Base-by-base conservation (phyloP, 1,140 invertebrate species). In the Drosophila seguyi region DNA sequence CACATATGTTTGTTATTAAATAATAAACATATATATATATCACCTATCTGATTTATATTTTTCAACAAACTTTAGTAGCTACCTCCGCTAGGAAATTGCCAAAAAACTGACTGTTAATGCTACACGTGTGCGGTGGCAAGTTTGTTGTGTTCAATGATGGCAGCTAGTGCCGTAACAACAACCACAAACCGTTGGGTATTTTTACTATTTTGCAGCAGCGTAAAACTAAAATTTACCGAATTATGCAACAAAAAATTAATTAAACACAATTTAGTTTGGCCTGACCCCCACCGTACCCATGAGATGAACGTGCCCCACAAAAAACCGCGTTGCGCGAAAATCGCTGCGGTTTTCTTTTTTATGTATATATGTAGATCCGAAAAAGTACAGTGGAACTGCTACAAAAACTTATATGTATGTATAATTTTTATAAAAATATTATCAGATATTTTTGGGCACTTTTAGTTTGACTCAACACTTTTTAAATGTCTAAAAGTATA, bases 171-270 rank as follows among this genome's bases (percentile, higher is more conserved):
- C 31, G 41, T 38, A 75, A 22, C 45, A 62, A 41, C 71, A 29
- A 75, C 58, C 36, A 48, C 25, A 72, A 77, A 86, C 73, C 57
- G 38, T 75, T 81, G 75, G 75, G 50, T 67, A 86, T 72, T 82
- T 87, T 78, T 78, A 45, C 48, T 57, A 41, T 78, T 69, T 42
- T 56, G 41, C 48, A 52, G 63, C 59, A 36, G 59, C 73, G 56
- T 73, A 77, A 73, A 78, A 88, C 79, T 67, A 44, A 67, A 67
- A 86, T 88, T 80, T 68, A 52, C 45, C 78, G 84, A 83, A 87
- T 87, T 87, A 88, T 84, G 80, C 80, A 87, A 84, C 84, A 87
- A 87, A 87, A 87, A 88, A 87, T 87, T 87, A 87, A 87, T 87
- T 87, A 87, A 88, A 87, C 83, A 80, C 84, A 77, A 79, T 87